Evolutionary conservation across 2,888 invertebrate genomes (phyloP).

Genomic region (Melipona beecheii): DNA sequence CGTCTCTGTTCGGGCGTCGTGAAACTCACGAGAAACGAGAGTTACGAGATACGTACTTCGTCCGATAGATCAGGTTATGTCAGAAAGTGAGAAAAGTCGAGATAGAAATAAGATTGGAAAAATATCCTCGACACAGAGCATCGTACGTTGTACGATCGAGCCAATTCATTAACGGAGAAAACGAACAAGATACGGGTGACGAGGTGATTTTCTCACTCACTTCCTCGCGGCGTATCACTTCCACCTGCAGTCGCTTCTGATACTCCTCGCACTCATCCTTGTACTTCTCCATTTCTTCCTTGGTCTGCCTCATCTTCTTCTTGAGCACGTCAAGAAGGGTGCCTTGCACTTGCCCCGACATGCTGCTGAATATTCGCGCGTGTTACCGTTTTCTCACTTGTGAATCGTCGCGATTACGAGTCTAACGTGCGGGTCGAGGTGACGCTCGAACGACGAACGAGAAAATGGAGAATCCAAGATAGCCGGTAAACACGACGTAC

Average conservation of each 20-base stretch:
- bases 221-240: constrained; percentile 98
- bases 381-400: constrained; percentile 48
- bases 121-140: background rate
- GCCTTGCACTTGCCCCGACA: constrained; percentile 96
- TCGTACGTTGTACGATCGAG: background rate
- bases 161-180: background rate
- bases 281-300: constrained; percentile 99
- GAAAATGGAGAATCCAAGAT: constrained; percentile 17
- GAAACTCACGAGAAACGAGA: background rate
- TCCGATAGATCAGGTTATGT: constrained; percentile 27
- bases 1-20: constrained; percentile 11
- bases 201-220: constrained; percentile 87
- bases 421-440: constrained; percentile 26
- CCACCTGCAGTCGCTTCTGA: constrained; percentile 97
- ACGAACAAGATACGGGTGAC: constrained; percentile 5
- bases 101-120: background rate
- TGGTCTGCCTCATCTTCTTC: constrained; percentile 99
- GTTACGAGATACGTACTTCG: background rate
- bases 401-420: constrained; percentile 51
- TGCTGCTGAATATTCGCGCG: constrained; percentile 82
- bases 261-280: constrained; percentile 99
- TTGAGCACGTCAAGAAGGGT: constrained; percentile 98
- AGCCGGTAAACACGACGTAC: constrained; percentile 42
- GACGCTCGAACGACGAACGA: background rate
- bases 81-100: background rate